Evolutionary conservation across 2,888 invertebrate genomes (phyloP).

Genomic region (Erebia epiphron): DNA sequence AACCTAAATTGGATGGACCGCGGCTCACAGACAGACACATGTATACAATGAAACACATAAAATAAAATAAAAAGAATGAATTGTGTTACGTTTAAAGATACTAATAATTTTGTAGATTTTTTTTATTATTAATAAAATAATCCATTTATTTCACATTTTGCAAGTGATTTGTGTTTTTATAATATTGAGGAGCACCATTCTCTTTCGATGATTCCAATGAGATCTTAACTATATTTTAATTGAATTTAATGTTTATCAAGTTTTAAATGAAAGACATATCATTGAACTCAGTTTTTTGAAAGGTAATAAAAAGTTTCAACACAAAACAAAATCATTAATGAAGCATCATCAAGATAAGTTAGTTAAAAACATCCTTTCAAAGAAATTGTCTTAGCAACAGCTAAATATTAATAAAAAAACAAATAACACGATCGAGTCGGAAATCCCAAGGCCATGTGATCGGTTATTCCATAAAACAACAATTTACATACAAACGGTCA

Average conservation of each 20-base stretch:
- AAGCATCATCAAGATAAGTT: not conserved
- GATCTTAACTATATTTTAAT: not conserved
- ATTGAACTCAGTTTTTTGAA: not conserved
- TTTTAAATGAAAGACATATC: not conserved
- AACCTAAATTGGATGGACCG: no score
- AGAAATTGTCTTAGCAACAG: not conserved
- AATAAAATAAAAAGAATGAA: no score
- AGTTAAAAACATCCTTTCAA: no score
- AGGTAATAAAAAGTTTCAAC: not conserved
- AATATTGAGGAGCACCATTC: no score
- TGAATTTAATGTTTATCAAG: not conserved
- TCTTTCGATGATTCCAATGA: not conserved
- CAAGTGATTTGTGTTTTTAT: no score
- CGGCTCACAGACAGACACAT: no score
- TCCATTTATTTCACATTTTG: no score
- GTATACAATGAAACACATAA: no score
- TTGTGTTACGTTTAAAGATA: no score
- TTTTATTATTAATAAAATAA: no score
- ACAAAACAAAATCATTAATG: not conserved
- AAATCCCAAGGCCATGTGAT: not conserved
- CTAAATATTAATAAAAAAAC: not conserved
- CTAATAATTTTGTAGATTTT: no score
- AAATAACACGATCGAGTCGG: not conserved
- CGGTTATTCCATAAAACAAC: constrained; percentile 3
- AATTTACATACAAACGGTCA: constrained; percentile 39